Percentiles rank a stretch among this genome's conserved stretches.
Evolutionary conservation across 2,797 vertebrate species (phyloP).

Genomic region (Bovichtus variegatus): DNA sequence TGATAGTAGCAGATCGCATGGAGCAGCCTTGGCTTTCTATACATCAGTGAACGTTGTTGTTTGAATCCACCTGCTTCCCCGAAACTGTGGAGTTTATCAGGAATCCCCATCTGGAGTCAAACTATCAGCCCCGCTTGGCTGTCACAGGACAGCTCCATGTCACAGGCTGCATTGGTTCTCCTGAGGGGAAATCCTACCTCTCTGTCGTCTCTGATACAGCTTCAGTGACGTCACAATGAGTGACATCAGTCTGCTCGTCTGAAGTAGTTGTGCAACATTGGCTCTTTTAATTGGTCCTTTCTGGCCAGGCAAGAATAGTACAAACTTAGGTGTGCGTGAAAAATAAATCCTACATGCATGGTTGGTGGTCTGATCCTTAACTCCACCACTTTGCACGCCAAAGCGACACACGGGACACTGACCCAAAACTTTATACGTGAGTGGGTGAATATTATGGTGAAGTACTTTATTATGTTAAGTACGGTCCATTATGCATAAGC

Average conservation of each 20-base stretch:
- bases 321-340: background rate
- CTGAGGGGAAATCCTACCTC: constrained; percentile 35
- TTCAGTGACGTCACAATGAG: constrained; percentile 14
- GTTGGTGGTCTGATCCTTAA: constrained; percentile 9
- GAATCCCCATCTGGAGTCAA: constrained; percentile 51
- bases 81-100: constrained; percentile 39
- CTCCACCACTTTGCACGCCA: background rate
- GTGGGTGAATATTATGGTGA: background rate
- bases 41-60: constrained; percentile 14
- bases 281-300: background rate
- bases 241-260: constrained; percentile 5
- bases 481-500: background rate
- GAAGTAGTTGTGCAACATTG: background rate
- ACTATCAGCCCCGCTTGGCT: constrained; percentile 39
- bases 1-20: constrained; percentile 1
- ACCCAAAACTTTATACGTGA: background rate
- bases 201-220: background rate
- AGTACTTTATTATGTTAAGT: background rate
- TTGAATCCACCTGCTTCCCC: constrained; percentile 15
- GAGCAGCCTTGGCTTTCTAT: constrained; percentile 11
- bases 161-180: constrained; percentile 27
- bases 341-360: background rate
- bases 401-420: too few relatives aligned
- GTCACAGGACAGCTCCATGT: constrained; percentile 23
- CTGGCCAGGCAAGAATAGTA: background rate